Base-by-base conservation (phyloP, 2,797 vertebrate species). In the Chelonia mydas region DNA sequence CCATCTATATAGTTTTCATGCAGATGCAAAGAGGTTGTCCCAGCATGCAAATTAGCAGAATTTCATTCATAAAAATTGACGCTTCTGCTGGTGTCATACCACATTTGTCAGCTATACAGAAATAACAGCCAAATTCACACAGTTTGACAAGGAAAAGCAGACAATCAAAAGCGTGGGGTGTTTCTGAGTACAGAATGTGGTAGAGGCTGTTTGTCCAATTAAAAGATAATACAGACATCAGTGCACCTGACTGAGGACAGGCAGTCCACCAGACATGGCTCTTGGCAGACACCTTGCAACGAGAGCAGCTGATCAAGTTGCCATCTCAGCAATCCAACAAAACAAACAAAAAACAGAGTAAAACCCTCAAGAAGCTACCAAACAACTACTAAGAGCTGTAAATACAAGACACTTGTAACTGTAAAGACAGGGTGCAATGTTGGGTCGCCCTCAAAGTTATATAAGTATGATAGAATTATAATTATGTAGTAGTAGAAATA, bases 271-370 rank as follows among this genome's bases (percentile, higher is more conserved):
- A 79, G 16, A 6, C 10, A 51, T 33, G 31, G 77, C 25, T 76
- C 3, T 27, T 45, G 41, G 11, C 12, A 15, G 41, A 47, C 25
- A 76, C 47, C 15, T 49, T 50, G 16, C 16, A 50, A 50, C 8
- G 28, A 17, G 28, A 78, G 13, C 7, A 86, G 53, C 55, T 11
- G n/a, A 91, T 82, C 2, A 3, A 50, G 13, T 53, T 57, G 54
- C n/a, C 45, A 5, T 53, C 89, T 8, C 8, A 91, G 27, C 27
- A 93, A 57, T 68, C 61, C 86, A 93, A 80, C 7, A 82, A 85
- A 65, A 88, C 23, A 94, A 65, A 92, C 11, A 90, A 95, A 95
- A 92, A 3, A 6, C 17, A 94, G 27, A 41, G 65, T 11, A 31
- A 87, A 31, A 25, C 81, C 86, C 19, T 54, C 68, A 84, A 81